These are phyloP conservation scores for Tetraneura akinire DNA, from an alignment of 1,140 invertebrate genomes.

Conservation along the genomic window DNA sequence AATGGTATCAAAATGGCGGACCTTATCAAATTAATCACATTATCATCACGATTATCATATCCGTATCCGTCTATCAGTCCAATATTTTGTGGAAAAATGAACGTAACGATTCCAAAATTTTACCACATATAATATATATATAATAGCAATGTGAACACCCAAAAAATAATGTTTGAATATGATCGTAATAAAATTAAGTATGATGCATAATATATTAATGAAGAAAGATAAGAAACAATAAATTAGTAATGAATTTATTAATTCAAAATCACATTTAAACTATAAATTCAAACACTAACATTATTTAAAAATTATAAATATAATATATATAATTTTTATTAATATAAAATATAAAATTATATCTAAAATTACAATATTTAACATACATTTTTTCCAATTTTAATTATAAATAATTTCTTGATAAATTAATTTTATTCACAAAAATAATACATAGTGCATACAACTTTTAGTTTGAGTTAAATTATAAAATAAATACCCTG, in stretches of 20 bases:
- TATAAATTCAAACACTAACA: slow-evolving; percentile 3
- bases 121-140: no score
- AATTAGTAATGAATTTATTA: background rate
- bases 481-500: background rate
- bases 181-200: no score
- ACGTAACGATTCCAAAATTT: no score
- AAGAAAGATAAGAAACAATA: background rate
- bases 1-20: no score
- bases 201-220: no score
- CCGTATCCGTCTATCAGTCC: no score
- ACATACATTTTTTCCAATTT: background rate
- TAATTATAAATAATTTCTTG: background rate
- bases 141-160: no score
- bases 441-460: background rate
- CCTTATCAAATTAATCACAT: no score
- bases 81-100: no score
- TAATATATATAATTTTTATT: background rate
- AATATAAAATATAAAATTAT: slow-evolving; percentile 10
- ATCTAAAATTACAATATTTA: background rate
- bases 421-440: slow-evolving; percentile 14
- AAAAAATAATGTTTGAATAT: no score
- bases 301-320: background rate
- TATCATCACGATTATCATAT: no score
- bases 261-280: slow-evolving; percentile 2
- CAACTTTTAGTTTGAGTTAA: background rate